Evolutionary conservation across 2,888 invertebrate genomes (phyloP).

Genomic region (Zaprionus obscuricornis): DNA sequence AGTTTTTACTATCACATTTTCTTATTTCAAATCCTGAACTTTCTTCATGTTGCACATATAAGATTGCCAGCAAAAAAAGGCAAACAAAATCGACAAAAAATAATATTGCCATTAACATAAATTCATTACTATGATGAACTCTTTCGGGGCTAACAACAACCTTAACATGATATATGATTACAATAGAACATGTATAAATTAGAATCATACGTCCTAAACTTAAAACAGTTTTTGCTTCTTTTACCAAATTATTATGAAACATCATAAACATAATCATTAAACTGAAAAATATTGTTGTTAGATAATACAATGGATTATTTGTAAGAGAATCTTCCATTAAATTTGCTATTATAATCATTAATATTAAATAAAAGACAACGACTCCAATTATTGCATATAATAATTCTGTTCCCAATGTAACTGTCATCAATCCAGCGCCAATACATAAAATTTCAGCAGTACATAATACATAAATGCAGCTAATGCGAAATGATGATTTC

Average conservation of each 20-base stretch:
- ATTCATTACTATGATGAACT: neutral
- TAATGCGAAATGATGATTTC: too few species aligned
- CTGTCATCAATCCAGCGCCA: too few species aligned
- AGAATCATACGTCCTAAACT: conserved; percentile 1
- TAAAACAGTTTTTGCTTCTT: neutral
- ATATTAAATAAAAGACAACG: neutral
- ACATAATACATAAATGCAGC: too few species aligned
- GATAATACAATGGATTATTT: conserved; percentile 18
- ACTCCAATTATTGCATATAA: too few species aligned
- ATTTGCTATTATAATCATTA: neutral
- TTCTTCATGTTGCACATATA: neutral
- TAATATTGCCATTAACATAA: conserved; percentile 8
- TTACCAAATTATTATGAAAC: conserved; percentile 2
- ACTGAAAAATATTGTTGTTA: conserved; percentile 14
- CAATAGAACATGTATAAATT: conserved; percentile 2
- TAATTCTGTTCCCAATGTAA: too few species aligned
- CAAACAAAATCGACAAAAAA: conserved; percentile 4
- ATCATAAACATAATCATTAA: conserved; percentile 4
- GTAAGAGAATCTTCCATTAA: neutral
- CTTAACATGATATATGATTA: conserved; percentile 18
- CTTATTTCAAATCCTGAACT: too few species aligned
- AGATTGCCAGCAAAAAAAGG: neutral
- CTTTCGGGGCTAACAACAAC: neutral
- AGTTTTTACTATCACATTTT: too few species aligned
- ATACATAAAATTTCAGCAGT: too few species aligned